Evolutionary conservation across 2,797 vertebrate genomes (phyloP), one percentile per base, ranked within the genome.

Genomic region (Rachycentron canadum): DNA sequence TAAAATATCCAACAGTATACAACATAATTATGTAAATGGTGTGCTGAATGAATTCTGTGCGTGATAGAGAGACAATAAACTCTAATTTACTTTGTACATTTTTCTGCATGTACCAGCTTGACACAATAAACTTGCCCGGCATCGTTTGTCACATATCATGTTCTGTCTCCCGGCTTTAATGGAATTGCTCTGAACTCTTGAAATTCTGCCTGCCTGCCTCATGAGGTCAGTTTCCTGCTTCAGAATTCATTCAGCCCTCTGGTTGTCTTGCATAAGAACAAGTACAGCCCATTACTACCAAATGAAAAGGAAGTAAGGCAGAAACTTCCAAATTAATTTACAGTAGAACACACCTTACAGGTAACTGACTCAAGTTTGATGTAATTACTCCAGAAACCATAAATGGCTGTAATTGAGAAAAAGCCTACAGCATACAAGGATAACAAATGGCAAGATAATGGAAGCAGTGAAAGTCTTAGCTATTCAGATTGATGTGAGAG

Each of bases 281-380:
- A 88, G 87, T 80, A 79, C 57, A 85, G 77, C 85, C 88, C 88
- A 95, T 95, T 94, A 94, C 87, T 75, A 91, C 82, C 86, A 90
- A 93, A 95, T 92, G 93, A 93, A 95, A 94, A 92, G 84, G 87
- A 90, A 91, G 90, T 89, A 89, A 91, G 90, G 92, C 88, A 93
- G 92, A 94, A 95, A 94, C 91, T 90, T 94, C 91, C 86, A 93
- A 94, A 95, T 95, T 95, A 94, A 95, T 95, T 95, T 95, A 94
- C 94, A 92, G 90, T 92, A 85, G 90, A 90, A 90, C 93, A 92
- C 93, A 95, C 95, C 95, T 94, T 92, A 95, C 93, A 95, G 95
- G 94, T 96, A 95, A 92, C 92, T 92, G 90, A 94, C 90, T 93
- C 23, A 50, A 90, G 91, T 93, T 92, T 94, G 92, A 95, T 95